These are phyloP conservation scores for Synodontis membranacea DNA, from an alignment of 2,113 vertebrate species.

Conservation along the genomic window DNA sequence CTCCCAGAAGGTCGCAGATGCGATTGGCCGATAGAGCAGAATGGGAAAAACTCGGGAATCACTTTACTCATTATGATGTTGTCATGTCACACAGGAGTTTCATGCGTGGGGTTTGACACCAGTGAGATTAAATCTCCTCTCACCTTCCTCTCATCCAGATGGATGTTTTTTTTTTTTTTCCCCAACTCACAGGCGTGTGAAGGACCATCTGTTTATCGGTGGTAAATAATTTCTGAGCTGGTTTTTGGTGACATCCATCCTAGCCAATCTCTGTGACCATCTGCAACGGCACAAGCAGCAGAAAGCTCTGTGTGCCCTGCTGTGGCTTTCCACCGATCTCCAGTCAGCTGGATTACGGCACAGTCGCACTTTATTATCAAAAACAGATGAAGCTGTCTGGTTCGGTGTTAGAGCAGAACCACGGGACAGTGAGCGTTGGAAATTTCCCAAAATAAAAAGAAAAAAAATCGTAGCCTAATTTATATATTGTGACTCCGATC, in stretches of 20 bases:
- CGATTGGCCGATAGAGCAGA: slow-evolving; percentile 67
- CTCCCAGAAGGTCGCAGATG: slow-evolving; percentile 52
- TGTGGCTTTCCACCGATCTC: slow-evolving; percentile 31
- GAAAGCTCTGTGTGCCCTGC: slow-evolving; percentile 22
- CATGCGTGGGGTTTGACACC: slow-evolving; percentile 62
- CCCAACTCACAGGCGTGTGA: slow-evolving; percentile 60
- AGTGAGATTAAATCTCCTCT: slow-evolving; percentile 62
- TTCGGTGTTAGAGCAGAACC: slow-evolving; percentile 11
- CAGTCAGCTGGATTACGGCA: slow-evolving; percentile 32
- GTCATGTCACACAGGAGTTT: slow-evolving; percentile 64
- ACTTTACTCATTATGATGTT: slow-evolving; percentile 72
- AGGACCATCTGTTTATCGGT: slow-evolving; percentile 68
- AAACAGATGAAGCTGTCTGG: slow-evolving; percentile 39
- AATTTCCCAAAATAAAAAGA: no score
- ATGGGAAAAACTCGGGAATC: slow-evolving; percentile 55
- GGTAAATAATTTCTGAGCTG: slow-evolving; percentile 62
- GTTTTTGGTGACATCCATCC: slow-evolving; percentile 59
- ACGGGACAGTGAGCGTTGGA: not conserved
- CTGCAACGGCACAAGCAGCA: slow-evolving; percentile 59
- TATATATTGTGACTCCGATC: no score
- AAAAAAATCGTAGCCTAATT: no score
- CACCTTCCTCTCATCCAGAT: slow-evolving; percentile 67
- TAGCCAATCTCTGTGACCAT: slow-evolving; percentile 58
- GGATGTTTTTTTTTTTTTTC: slow-evolving; percentile 49
- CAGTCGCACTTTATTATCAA: slow-evolving; percentile 45